These are phyloP conservation scores for Epizoanthus illoricatus DNA, from an alignment of 92 coral and sea anemone species.

Conservation along the genomic window DNA sequence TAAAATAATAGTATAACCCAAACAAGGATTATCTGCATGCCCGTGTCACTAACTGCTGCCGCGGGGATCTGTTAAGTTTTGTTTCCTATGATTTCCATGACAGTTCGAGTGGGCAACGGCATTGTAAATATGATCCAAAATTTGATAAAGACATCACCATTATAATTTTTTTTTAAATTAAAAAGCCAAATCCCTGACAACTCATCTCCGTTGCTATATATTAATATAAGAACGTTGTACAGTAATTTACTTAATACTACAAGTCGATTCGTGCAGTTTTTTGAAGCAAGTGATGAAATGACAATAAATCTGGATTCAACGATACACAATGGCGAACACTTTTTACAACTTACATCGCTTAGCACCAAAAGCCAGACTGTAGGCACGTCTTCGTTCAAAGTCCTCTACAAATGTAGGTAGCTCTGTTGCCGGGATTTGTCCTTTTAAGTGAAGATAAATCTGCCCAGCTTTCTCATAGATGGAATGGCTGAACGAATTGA, in stretches of 20 bases:
- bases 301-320: not conserved
- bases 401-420: constrained; percentile 92
- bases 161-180: not conserved
- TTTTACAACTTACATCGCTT: constrained; percentile 83
- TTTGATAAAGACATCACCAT: not conserved
- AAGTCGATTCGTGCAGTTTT: not conserved
- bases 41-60: not conserved
- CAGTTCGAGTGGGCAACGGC: not conserved
- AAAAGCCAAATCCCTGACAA: not conserved
- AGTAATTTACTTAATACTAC: too few relatives aligned
- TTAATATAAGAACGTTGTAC: too few relatives aligned
- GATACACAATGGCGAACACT: not conserved
- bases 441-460: constrained; percentile 86
- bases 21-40: not conserved
- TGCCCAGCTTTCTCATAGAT: constrained; percentile 91
- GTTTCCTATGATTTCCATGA: not conserved
- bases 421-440: constrained; percentile 67
- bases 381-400: constrained; percentile 86
- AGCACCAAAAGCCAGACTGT: constrained; percentile 96
- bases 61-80: not conserved
- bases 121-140: not conserved
- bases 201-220: too few relatives aligned
- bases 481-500: constrained; percentile 69
- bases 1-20: not conserved
- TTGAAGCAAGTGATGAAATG: not conserved